These are phyloP conservation scores for Pseudorhiza aurosa DNA, from an alignment of 30 jellyfish, hydroid and myxozoan genomes.

Conservation along the genomic window DNA sequence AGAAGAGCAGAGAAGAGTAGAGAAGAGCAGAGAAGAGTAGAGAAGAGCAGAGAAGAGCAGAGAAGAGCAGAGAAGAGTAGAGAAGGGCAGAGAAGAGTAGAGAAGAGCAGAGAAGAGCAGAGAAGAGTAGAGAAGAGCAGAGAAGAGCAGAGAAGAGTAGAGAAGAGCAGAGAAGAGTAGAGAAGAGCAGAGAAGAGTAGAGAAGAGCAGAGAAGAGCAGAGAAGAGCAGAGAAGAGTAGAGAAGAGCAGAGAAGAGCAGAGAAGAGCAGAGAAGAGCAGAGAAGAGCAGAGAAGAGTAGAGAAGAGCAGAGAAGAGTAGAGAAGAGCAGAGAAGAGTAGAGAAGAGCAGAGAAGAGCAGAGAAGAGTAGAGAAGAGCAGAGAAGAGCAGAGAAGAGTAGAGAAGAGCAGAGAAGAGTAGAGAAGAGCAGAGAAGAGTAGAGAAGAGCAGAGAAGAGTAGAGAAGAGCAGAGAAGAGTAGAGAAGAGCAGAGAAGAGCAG, in stretches of 20 bases:
- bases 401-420: neutral
- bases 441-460: neutral
- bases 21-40: conserved; percentile 1
- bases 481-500: neutral
- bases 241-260: neutral
- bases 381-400: neutral
- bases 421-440: neutral
- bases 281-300: neutral
- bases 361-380: neutral
- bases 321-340: neutral
- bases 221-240: neutral
- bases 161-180: neutral
- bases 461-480: neutral
- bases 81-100: neutral
- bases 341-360: neutral
- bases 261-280: neutral
- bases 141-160: neutral
- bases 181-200: neutral
- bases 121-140: neutral
- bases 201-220: conserved; percentile 6
- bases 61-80: too few relatives aligned
- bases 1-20: conserved; percentile 1
- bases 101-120: neutral
- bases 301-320: neutral
- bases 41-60: conserved; percentile 10